Evolutionary conservation across 2,888 invertebrate genomes (phyloP), one percentile per base, ranked within the genome.

Genomic region (Orthonychiurus folsomi): DNA sequence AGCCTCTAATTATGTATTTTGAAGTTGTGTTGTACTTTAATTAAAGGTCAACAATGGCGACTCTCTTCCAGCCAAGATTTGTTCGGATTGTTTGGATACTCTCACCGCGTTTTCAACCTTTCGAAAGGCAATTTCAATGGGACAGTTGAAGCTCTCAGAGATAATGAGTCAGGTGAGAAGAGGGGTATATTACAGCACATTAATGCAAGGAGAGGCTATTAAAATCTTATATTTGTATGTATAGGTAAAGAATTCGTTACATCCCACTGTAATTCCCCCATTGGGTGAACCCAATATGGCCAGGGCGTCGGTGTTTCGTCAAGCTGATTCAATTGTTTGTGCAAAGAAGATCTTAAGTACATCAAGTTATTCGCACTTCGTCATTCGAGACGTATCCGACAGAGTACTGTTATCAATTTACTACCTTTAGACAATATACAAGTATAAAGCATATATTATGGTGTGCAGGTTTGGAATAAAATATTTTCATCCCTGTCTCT

Each of bases 91-190:
- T 57, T 48, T 66, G n/a, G 69, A 70, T 24, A 59, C 57, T 25
- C 21, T 70, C 1, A 62, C 64, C 50, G 50, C 62, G 12, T 70
- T 70, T 60, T 68, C 69, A 1, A 64, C 63, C 2, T 70, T 66
- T 52, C 55, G 68, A 1, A 68, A 67, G 50, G 57, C 48, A 60
- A 65, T 68, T 12, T 60, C 65, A 0, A 63, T 68, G 18, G 68
- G 68, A 0, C 68, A 70, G 52, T 5, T 54, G 0, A 67, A 65
- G 61, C 48, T 70, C 47, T 64, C 47, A 56, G 62, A 62, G 50
- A 61, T 70, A 53, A 60, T 70, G 12, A 52, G 60, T 0, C 66
- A 69, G 56, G 69, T 68, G 47, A 50, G 21, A 56, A 2, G 25
- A 3, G 25, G 18, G 1, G 2, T 27, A 20, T 37, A 28, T 27